Evolutionary conservation across 2,113 vertebrate species (phyloP), one percentile per base, ranked within the genome.

Genomic region (Lycocorax pyrrhopterus): DNA sequence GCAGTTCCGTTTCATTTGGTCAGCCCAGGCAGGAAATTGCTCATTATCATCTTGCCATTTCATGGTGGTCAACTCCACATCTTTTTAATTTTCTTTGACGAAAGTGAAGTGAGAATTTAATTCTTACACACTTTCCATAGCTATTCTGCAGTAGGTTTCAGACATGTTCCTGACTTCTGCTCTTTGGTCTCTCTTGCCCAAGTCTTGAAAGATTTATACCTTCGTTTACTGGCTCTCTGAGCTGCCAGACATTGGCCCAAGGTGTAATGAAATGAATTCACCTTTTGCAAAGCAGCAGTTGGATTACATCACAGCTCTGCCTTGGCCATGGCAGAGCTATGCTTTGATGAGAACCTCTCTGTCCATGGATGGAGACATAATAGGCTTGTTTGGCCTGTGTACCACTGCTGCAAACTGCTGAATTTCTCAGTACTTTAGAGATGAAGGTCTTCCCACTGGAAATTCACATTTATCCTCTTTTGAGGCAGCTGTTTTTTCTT

Each of bases 311-410:
- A 29, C n/a, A 71, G 11, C 52, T 82, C 60, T 74, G 5, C 25
- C 12, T 56, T 67, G n/a, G 52, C 56, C 39, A 13, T 0, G 4
- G 27, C 53, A 73, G 53, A 55, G 44, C 39, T 51, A 3, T 30
- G 30, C 23, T 62, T 82, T 60, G 49, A 12, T 66, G 32, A 73
- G 46, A 58, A 16, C 43, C 15, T 58, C 41, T 47, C 75, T 25
- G 16, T 49, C 39, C 8, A 1, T 19, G 41, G 25, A 27, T 47
- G 27, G 39, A 76, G 35, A 63, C 10, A 26, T 18, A 21, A 56
- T 19, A 53, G 0, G 6, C 30, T 77, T 47, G 10, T 68, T 39
- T 77, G 43, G 35, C 58, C 18, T 1, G 0, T 46, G 14, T 43
- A 20, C 33, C 1, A 0, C 35, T 72, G 47, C 52, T 75, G 52